Percentiles rank a stretch among this genome's conserved stretches.
Conservation (phyloP, 2,888 invertebrate species). For the Himalopsyche japonica region DNA sequence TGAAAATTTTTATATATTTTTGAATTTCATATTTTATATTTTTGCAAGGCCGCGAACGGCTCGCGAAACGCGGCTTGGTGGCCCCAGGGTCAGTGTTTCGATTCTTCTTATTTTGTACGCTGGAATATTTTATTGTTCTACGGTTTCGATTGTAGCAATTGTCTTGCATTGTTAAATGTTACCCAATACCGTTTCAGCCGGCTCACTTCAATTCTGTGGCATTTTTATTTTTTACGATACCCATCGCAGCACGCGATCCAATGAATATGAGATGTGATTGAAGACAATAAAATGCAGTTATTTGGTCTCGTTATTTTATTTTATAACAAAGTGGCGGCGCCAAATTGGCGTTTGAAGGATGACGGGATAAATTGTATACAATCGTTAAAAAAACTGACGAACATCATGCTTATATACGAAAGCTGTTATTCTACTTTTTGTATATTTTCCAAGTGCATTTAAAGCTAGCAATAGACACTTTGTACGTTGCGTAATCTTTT, state of each 20-base stretch:
- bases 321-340: background rate
- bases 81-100: background rate
- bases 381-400: background rate
- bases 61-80: no score
- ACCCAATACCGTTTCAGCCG: background rate
- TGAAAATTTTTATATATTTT: no score
- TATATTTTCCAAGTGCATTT: no score
- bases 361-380: background rate
- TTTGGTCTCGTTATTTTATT: background rate
- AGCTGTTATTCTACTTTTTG: no score
- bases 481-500: no score
- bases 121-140: background rate
- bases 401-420: no score
- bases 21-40: no score
- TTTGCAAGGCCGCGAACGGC: no score
- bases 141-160: background rate
- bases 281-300: background rate
- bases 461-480: no score
- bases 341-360: background rate
- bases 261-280: background rate
- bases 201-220: background rate
- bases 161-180: background rate
- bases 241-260: slow-evolving; percentile 9
- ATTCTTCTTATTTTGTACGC: background rate
- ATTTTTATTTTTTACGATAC: slow-evolving; percentile 15